phyloP scores from a whole-genome alignment of 2,113 vertebrate species.

The Cyanoliseus patagonus region DNA sequence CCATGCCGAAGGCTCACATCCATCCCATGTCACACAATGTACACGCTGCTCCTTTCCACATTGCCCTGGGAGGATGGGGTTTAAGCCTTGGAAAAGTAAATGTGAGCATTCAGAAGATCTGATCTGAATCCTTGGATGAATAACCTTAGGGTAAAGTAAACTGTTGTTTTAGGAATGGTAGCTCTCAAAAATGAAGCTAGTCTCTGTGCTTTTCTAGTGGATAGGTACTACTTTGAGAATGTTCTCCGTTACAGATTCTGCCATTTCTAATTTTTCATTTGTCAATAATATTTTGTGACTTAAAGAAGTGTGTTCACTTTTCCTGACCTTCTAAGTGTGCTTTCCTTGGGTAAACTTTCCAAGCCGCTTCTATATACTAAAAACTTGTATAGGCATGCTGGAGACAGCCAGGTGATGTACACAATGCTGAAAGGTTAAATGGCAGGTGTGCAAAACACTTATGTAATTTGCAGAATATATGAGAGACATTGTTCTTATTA shows the following conservation, averaged over 20 bases:
- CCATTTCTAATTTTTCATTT: background rate
- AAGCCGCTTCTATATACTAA: background rate
- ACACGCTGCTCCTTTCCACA: background rate
- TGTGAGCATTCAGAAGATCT: background rate
- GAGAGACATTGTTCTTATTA: background rate
- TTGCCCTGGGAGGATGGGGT: background rate
- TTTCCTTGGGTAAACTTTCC: background rate
- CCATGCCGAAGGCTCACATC: rapidly evolving
- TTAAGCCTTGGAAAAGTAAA: background rate
- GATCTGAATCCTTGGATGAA: background rate
- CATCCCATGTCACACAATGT: too few relatives aligned
- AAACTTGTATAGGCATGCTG: background rate
- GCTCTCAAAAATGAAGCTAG: background rate
- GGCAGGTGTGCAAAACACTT: background rate
- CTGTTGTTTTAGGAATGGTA: background rate
- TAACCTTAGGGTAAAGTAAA: background rate
- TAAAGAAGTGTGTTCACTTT: background rate
- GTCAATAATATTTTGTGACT: background rate
- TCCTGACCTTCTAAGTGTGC: background rate
- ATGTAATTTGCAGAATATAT: background rate
- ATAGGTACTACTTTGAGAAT: background rate
- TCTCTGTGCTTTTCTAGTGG: background rate
- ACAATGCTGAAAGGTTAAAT: background rate
- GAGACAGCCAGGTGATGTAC: background rate
- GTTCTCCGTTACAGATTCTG: background rate